Evolutionary conservation across 2,797 vertebrate genomes (phyloP), one percentile per base, ranked within the genome.

Genomic region (Rhyacichthys aspro): DNA sequence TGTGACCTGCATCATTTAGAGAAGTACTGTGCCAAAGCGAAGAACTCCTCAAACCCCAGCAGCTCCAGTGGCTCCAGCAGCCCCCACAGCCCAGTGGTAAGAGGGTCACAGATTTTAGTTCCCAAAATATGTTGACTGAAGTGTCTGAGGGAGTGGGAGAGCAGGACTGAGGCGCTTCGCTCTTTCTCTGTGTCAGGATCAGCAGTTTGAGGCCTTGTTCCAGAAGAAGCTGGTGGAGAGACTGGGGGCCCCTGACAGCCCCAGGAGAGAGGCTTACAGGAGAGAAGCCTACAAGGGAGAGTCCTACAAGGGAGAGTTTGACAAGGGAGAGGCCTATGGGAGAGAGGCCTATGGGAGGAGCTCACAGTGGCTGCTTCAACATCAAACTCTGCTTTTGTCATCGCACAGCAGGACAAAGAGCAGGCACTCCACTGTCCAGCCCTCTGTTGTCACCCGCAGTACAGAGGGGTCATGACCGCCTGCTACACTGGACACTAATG

Each of bases 1-100:
- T 91, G 89, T 43, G 88, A 90, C 12, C 85, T 91, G 14, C 76
- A 88, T 18, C 72, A 84, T 8, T 75, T 92, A 59, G 90, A 92
- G 77, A 81, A 71, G 56, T 92, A 90, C 63, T 92, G 90, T 8
- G 87, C 86, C 32, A 90, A 89, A 71, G 67, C 89, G 7, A 86
- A 75, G 67, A 55, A 12, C 18, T 16, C 12, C 8, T 12, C 36
- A 1, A 11, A 11, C 11, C 38, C 68, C 68, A 54, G 23, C 34
- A 59, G 44, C 34, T 6, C 1, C 63, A 11, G 5, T 8, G 1
- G 9, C 37, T 12, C 37, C 62, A n/a, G 73, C 79, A 1, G 19
- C 59, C 1, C 8, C 12, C 15, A 60, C 84, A 2, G 4, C 63
- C 18, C 45, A 38, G 10, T 11, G 34, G 49, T 52, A 18, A 36